Conservation (phyloP, 2,888 invertebrate species). For the Eupeodes latifasciatus region DNA sequence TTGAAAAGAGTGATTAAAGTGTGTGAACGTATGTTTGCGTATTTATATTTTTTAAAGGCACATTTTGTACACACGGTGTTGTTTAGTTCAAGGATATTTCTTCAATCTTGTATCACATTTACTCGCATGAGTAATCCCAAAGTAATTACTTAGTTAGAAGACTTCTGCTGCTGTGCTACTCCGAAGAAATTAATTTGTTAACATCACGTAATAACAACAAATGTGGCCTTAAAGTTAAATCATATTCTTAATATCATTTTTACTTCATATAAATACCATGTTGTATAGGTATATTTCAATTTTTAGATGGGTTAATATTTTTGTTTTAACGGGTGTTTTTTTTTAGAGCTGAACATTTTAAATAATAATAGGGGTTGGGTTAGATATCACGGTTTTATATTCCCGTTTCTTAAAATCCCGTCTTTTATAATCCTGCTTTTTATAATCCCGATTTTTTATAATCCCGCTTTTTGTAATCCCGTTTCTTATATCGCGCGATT, state of each 20-base stretch:
- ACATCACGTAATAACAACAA: conserved; percentile 14
- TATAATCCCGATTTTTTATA: too few relatives aligned
- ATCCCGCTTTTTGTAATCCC: too few relatives aligned
- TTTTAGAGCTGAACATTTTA: too few relatives aligned
- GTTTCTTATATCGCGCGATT: too few relatives aligned
- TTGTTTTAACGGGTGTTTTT: too few relatives aligned
- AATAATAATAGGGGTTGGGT: too few relatives aligned
- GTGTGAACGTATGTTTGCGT: background rate
- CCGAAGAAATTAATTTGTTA: conserved; percentile 1
- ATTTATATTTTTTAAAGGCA: background rate
- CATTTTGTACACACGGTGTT: conserved; percentile 1
- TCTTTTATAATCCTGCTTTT: too few relatives aligned
- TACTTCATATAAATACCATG: conserved; percentile 6
- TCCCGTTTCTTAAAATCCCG: too few relatives aligned
- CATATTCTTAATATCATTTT: conserved; percentile 5
- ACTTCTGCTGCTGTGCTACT: background rate
- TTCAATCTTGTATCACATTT: background rate
- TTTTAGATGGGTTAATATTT: background rate
- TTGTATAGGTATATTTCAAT: background rate
- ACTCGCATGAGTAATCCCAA: background rate
- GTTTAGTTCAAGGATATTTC: conserved; percentile 22
- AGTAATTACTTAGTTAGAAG: background rate
- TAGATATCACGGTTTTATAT: too few relatives aligned
- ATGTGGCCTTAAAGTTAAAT: background rate
- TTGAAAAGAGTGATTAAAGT: conserved; percentile 2